A percentile compares a stretch with the other conserved stretches of the same genome.
phyloP scores from a whole-genome alignment of 1,140 invertebrate genomes.

The Copidosoma floridanum region DNA sequence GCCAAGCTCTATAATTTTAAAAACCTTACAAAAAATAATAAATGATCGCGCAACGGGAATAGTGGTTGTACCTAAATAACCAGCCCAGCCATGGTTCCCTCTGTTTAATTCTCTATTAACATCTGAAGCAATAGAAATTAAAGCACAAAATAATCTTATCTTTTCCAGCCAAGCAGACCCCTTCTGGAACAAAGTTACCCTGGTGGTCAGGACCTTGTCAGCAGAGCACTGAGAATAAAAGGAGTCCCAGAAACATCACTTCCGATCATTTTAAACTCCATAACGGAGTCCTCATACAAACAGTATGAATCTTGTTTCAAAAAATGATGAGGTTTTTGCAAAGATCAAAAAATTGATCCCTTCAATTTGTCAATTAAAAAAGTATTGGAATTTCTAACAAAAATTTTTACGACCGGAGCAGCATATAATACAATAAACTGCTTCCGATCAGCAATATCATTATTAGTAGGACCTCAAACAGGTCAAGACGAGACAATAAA shows the following conservation, averaged over 20 bases:
- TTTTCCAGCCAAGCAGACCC: neutral
- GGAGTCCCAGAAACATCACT: neutral
- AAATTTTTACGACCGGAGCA: neutral
- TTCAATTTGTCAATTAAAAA: neutral
- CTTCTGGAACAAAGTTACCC: conserved; percentile 11
- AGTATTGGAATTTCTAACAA: neutral
- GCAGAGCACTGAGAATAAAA: neutral
- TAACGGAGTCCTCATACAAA: conserved; percentile 5
- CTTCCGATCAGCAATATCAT: conserved; percentile 17
- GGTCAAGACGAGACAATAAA: conserved; percentile 14
- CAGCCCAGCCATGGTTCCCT: conserved; percentile 19
- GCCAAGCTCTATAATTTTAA: conserved; percentile 31
- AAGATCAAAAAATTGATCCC: neutral
- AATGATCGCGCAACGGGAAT: conserved; percentile 18
- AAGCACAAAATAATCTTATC: neutral
- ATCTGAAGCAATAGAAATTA: neutral
- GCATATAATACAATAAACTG: conserved; percentile 15
- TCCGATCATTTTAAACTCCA: neutral
- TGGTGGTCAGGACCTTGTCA: conserved; percentile 19
- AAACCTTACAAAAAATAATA: conserved; percentile 29
- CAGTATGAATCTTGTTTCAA: neutral
- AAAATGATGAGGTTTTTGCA: conserved; percentile 25
- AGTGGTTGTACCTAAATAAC: conserved; percentile 14
- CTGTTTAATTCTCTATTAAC: conserved; percentile 9
- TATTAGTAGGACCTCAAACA: conserved; percentile 14